These are phyloP conservation scores for Catharus ustulatus DNA, from an alignment of 2,797 vertebrate species.

Conservation along the genomic window DNA sequence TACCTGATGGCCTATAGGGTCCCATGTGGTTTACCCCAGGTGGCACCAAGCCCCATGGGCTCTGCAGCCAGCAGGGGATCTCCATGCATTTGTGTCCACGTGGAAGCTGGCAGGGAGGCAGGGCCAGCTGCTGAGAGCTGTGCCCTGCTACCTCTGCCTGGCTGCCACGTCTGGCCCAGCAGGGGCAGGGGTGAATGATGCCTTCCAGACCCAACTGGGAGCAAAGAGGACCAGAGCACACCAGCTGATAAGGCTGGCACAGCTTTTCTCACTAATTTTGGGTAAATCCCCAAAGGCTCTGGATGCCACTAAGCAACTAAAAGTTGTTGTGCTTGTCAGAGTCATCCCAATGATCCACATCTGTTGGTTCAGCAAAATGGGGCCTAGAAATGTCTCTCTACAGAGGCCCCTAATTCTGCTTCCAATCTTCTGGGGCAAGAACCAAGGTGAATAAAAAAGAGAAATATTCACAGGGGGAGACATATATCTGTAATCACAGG, in stretches of 20 bases:
- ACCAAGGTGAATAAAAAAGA: neutral
- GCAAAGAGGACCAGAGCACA: neutral
- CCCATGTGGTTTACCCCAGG: neutral
- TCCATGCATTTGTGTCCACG: accelerated
- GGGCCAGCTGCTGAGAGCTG: neutral
- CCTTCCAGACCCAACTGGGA: neutral
- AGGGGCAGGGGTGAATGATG: neutral
- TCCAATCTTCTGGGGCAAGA: neutral
- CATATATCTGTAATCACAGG: neutral
- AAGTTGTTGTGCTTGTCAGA: neutral
- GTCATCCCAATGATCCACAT: neutral
- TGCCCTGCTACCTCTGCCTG: neutral
- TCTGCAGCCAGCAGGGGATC: neutral
- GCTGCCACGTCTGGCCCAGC: neutral
- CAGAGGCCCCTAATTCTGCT: neutral
- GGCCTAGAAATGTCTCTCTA: neutral
- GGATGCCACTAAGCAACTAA: neutral
- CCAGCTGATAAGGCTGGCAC: neutral
- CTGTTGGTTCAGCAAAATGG: slow-evolving; percentile 16
- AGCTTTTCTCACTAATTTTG: neutral
- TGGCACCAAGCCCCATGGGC: neutral
- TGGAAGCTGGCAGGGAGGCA: neutral
- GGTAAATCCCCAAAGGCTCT: neutral
- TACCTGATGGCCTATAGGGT: neutral
- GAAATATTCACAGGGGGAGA: neutral